A percentile compares a stretch with the other conserved stretches of the same genome.
These are phyloP conservation scores for Paracentrotus lividus DNA, from an alignment of 53 echinoderm and acorn worm species.

Conservation along the genomic window DNA sequence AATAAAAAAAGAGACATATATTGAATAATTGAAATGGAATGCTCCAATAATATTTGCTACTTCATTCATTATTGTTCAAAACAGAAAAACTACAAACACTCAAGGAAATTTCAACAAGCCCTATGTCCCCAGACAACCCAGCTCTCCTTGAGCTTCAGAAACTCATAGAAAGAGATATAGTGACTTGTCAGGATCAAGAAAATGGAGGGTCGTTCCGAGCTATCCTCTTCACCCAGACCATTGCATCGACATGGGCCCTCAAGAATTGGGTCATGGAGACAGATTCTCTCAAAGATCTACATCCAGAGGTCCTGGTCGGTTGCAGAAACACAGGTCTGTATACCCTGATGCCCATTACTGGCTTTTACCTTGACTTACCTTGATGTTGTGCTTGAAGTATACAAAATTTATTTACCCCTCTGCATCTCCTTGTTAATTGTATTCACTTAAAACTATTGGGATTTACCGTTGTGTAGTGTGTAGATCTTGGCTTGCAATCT, in stretches of 20 bases:
- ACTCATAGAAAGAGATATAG: conserved; percentile 69
- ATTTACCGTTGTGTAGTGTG: no score
- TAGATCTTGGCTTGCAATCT: no score
- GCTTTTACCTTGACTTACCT: no score
- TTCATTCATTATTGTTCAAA: conserved; percentile 49
- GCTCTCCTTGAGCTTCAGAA: conserved; percentile 74
- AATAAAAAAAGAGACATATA: no score
- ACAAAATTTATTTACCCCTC: no score
- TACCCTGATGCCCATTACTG: no score
- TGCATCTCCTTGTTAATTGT: no score
- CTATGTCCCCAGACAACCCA: conserved; percentile 70
- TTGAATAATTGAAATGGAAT: no score
- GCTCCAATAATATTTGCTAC: no score
- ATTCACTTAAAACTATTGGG: no score
- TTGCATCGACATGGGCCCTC: conserved; percentile 78
- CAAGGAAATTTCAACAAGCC: background rate
- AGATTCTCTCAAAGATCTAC: conserved; percentile 64
- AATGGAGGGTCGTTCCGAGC: conserved; percentile 70
- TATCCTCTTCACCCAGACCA: conserved; percentile 86
- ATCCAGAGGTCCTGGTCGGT: conserved; percentile 81
- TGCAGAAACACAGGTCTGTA: conserved; percentile 71
- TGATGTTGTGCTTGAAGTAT: no score
- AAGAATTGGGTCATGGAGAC: conserved; percentile 84
- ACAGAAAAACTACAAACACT: conserved; percentile 7
- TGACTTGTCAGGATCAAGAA: background rate